phyloP scores from a whole-genome alignment of 2,797 vertebrate species.

The Girardinus metallicus region DNA sequence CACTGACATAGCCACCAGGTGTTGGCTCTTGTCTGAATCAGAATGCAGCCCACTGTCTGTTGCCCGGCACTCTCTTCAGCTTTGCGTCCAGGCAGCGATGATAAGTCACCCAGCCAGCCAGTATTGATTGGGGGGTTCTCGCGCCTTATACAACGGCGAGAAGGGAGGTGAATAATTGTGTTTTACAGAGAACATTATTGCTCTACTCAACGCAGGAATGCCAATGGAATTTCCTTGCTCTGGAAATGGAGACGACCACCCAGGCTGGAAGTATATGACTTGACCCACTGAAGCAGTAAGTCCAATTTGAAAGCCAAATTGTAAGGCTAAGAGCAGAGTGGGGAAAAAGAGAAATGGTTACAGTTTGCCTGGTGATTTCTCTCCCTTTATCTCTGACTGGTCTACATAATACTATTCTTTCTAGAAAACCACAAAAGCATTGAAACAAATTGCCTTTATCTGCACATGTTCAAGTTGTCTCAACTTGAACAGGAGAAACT shows the following conservation, averaged over 20 bases:
- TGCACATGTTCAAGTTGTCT: constrained; percentile 35
- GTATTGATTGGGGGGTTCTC: constrained; percentile 83
- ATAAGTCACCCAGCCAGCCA: constrained; percentile 82
- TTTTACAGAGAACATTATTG: constrained; percentile 87
- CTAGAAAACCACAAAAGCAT: constrained; percentile 65
- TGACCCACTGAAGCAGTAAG: constrained; percentile 78
- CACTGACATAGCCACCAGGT: constrained; percentile 28
- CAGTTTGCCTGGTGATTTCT: constrained; percentile 72
- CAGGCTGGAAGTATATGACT: constrained; percentile 75
- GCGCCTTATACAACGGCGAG: constrained; percentile 81
- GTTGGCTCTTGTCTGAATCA: constrained; percentile 69
- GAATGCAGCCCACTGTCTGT: constrained; percentile 68
- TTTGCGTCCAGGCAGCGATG: constrained; percentile 60
- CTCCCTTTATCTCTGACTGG: constrained; percentile 69
- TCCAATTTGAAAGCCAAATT: constrained; percentile 83
- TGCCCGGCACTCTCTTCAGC: constrained; percentile 53
- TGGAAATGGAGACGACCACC: constrained; percentile 78
- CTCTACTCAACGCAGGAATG: constrained; percentile 75
- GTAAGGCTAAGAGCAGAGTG: constrained; percentile 74
- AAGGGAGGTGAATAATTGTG: constrained; percentile 83
- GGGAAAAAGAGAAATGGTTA: constrained; percentile 63
- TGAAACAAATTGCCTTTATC: constrained; percentile 54
- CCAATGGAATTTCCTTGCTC: constrained; percentile 72
- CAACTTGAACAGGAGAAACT: neutral
- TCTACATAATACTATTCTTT: constrained; percentile 61